A percentile compares a stretch with the other conserved stretches of the same genome.
phyloP scores from a whole-genome alignment of 2,113 vertebrate species.

The Alexandromys fortis region DNA sequence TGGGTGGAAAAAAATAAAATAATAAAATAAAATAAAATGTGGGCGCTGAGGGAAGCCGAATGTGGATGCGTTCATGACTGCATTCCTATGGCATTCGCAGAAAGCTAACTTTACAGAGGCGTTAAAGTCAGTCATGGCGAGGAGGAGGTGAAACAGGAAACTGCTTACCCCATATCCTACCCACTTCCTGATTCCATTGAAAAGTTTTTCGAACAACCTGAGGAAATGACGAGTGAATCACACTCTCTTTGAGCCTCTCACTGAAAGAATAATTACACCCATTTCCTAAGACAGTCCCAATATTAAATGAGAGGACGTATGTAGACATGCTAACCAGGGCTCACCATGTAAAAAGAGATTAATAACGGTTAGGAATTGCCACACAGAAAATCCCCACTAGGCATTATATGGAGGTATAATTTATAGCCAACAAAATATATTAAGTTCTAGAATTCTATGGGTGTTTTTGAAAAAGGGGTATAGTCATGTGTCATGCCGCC shows the following conservation, averaged over 20 bases:
- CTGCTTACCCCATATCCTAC: neutral
- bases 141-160: neutral
- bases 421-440: neutral
- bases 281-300: neutral
- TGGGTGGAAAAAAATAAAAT: neutral
- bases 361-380: neutral
- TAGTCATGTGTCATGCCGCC: neutral
- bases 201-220: neutral
- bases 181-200: neutral
- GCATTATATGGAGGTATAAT: neutral
- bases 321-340: neutral
- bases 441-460: neutral
- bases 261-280: neutral
- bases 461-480: neutral
- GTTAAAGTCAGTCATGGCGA: neutral
- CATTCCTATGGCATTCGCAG: neutral
- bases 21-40: neutral
- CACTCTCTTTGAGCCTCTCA: neutral
- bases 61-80: neutral
- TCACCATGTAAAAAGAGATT: neutral
- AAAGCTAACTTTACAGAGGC: too few relatives aligned
- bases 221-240: neutral
- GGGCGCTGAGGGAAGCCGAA: neutral
- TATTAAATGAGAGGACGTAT: neutral
- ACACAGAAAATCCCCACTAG: neutral